Conservation (phyloP, 2,113 vertebrate species). For the Gopherus flavomarginatus region DNA sequence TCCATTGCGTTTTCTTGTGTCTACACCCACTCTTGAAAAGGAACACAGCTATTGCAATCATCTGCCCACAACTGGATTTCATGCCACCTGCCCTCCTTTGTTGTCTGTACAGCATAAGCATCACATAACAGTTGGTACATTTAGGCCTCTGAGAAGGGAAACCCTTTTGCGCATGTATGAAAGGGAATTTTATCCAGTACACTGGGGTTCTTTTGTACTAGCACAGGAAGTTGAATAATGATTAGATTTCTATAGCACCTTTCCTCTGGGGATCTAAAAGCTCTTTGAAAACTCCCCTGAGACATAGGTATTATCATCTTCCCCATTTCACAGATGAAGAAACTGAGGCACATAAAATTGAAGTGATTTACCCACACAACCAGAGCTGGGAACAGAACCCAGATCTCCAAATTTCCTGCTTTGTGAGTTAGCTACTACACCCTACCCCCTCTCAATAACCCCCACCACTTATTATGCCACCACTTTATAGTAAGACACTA, state of each 20-base stretch:
- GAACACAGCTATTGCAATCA: background rate
- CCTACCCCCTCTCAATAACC: background rate
- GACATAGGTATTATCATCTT: background rate
- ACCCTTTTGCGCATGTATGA: fast-evolving
- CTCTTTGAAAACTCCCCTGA: background rate
- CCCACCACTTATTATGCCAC: background rate
- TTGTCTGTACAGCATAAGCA: background rate
- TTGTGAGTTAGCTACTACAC: background rate
- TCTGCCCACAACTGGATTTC: background rate
- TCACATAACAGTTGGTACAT: background rate
- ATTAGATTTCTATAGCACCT: background rate
- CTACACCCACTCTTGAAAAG: background rate
- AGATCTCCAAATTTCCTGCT: background rate
- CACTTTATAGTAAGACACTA: background rate
- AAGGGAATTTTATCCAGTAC: background rate
- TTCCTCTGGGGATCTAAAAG: background rate
- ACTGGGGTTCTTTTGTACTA: background rate
- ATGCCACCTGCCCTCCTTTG: background rate
- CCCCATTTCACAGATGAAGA: background rate
- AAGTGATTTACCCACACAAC: background rate
- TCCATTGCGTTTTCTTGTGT: background rate
- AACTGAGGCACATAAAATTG: background rate
- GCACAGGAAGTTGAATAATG: background rate
- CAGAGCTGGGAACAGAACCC: background rate
- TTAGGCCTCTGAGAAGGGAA: background rate